phyloP scores from a whole-genome alignment of 2,888 invertebrate genomes.

The Phalangium opilio region DNA sequence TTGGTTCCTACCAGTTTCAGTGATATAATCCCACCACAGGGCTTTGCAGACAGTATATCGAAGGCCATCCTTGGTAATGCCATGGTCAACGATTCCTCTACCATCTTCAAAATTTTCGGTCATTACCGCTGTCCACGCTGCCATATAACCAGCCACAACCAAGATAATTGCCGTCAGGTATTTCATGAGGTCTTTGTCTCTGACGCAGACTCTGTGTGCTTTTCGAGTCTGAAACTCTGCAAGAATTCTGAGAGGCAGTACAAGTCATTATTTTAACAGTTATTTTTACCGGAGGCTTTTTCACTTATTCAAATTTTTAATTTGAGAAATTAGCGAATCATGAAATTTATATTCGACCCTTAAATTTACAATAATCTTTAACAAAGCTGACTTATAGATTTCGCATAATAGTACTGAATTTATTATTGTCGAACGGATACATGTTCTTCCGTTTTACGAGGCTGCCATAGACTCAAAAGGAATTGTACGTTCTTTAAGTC shows the following conservation, averaged over 20 bases:
- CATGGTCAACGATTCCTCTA: slow-evolving; percentile 31
- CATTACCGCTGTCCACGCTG: slow-evolving; percentile 77
- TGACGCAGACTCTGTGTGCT: slow-evolving; percentile 83
- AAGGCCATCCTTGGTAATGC: slow-evolving; percentile 32
- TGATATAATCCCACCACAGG: slow-evolving; percentile 69
- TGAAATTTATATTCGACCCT: too few relatives aligned
- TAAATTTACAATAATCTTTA: too few relatives aligned
- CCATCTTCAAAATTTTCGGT: slow-evolving; percentile 43
- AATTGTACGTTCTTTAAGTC: too few relatives aligned
- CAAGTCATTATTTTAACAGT: too few relatives aligned
- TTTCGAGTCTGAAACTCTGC: slow-evolving; percentile 89
- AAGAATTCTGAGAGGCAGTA: slow-evolving; percentile 51
- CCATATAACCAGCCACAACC: slow-evolving; percentile 60
- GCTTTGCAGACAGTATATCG: slow-evolving; percentile 47
- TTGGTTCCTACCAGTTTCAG: slow-evolving; percentile 54
- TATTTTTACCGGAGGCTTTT: too few relatives aligned
- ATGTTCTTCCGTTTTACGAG: too few relatives aligned
- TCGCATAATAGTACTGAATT: too few relatives aligned
- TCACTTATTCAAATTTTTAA: too few relatives aligned
- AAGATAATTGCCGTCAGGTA: slow-evolving; percentile 58
- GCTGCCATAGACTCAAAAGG: too few relatives aligned
- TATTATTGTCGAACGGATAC: too few relatives aligned
- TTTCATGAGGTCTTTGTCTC: slow-evolving; percentile 74
- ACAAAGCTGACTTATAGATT: too few relatives aligned
- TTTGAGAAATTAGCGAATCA: too few relatives aligned